Evolutionary conservation across 2,113 vertebrate species (phyloP).

Genomic region (Hystrix brachyura): DNA sequence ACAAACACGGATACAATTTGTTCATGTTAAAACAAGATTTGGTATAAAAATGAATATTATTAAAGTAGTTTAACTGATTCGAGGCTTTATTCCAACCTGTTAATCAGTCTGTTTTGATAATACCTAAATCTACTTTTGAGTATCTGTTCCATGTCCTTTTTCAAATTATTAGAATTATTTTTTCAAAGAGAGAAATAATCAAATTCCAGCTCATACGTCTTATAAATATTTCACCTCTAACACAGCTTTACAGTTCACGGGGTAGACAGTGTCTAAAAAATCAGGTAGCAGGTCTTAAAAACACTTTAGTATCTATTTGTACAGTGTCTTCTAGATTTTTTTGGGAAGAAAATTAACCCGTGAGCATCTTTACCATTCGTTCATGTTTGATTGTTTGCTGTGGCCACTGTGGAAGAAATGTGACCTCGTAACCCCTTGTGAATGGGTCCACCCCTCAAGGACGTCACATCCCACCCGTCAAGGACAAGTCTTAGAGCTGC

Average conservation of each 20-base stretch:
- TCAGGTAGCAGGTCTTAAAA: slow-evolving; percentile 92
- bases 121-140: slow-evolving; percentile 87
- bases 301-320: slow-evolving; percentile 94
- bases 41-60: slow-evolving; percentile 90
- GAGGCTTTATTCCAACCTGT: slow-evolving; percentile 88
- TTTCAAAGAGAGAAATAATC: slow-evolving; percentile 86
- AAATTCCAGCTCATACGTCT: slow-evolving; percentile 88
- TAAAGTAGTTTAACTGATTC: slow-evolving; percentile 88
- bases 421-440: slow-evolving; percentile 86
- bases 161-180: slow-evolving; percentile 85
- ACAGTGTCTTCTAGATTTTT: slow-evolving; percentile 91
- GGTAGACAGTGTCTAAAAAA: slow-evolving; percentile 93
- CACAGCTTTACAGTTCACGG: slow-evolving; percentile 96
- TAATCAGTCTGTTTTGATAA: slow-evolving; percentile 85
- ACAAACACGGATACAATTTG: slow-evolving; percentile 89
- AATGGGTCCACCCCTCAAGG: slow-evolving; percentile 90
- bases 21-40: slow-evolving; percentile 88
- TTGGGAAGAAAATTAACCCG: slow-evolving; percentile 93
- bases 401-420: slow-evolving; percentile 79
- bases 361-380: slow-evolving; percentile 93
- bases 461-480: slow-evolving; percentile 92
- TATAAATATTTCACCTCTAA: slow-evolving; percentile 96
- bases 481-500: slow-evolving; percentile 89
- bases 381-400: slow-evolving; percentile 89
- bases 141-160: slow-evolving; percentile 83